Evolutionary conservation across 2,113 vertebrate species (phyloP).

Genomic region (Plotosus lineatus): DNA sequence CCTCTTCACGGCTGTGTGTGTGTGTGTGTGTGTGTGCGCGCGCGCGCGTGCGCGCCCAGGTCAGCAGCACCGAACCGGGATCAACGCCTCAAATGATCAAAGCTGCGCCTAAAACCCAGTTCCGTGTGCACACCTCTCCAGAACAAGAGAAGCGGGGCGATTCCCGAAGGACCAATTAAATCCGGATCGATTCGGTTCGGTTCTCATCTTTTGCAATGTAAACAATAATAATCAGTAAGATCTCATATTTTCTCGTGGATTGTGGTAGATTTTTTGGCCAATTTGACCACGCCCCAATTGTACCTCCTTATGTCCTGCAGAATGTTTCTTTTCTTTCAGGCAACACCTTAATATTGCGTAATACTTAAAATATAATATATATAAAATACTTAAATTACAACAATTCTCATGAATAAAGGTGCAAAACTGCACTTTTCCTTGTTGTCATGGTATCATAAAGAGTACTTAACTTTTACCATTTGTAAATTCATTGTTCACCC

Average conservation of each 20-base stretch:
- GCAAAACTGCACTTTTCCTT: neutral
- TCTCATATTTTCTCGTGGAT: slow-evolving; percentile 80
- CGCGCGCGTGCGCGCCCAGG: too few species aligned
- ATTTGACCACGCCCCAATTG: slow-evolving; percentile 66
- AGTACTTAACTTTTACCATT: neutral
- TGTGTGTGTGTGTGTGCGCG: slow-evolving; percentile 20
- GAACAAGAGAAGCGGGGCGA: slow-evolving; percentile 54
- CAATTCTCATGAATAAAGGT: neutral
- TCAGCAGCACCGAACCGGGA: slow-evolving; percentile 55
- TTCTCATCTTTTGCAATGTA: slow-evolving; percentile 76
- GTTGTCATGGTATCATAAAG: neutral
- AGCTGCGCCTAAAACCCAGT: slow-evolving; percentile 64
- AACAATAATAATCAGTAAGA: slow-evolving; percentile 80
- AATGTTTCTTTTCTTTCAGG: neutral
- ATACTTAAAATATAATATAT: too few species aligned
- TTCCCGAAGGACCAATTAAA: slow-evolving; percentile 60
- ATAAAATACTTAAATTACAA: too few species aligned
- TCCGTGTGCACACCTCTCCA: slow-evolving; percentile 47
- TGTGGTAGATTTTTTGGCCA: slow-evolving; percentile 65
- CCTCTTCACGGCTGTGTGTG: slow-evolving; percentile 2
- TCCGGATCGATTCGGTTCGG: slow-evolving; percentile 77
- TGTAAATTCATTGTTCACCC: neutral
- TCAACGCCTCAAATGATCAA: slow-evolving; percentile 50
- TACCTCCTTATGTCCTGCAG: slow-evolving; percentile 54
- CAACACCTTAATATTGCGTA: neutral